Percentiles rank a stretch among this genome's conserved stretches.
These are phyloP conservation scores for Ennomos quercinarius DNA, from an alignment of 2,888 invertebrate genomes.

Conservation along the genomic window DNA sequence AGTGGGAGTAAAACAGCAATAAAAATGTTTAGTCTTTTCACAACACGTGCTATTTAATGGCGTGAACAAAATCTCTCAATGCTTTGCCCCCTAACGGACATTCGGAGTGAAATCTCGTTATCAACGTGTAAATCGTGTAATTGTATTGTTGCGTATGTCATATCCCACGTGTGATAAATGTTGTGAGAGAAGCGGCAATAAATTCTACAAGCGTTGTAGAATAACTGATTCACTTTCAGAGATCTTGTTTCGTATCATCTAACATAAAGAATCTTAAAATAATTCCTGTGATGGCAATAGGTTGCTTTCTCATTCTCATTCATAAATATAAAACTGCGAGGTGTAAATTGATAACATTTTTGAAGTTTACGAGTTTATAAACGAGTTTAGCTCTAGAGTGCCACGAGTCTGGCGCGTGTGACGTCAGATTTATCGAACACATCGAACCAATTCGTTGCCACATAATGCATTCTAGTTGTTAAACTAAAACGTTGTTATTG, in stretches of 20 bases:
- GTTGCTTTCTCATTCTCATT: too few species aligned
- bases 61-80: background rate
- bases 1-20: too few species aligned
- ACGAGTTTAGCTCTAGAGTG: background rate
- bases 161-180: slow-evolving; percentile 49
- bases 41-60: too few species aligned
- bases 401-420: background rate
- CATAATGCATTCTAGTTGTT: slow-evolving; percentile 34
- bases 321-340: too few species aligned
- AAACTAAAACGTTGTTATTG: slow-evolving; percentile 18
- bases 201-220: slow-evolving; percentile 25
- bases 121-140: slow-evolving; percentile 30
- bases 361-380: too few species aligned
- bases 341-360: too few species aligned
- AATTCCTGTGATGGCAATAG: too few species aligned
- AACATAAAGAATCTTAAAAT: too few species aligned
- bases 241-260: too few species aligned
- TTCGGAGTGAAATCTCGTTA: slow-evolving; percentile 52
- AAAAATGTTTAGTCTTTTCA: too few species aligned
- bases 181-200: slow-evolving; percentile 56
- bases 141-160: slow-evolving; percentile 44
- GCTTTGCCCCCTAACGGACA: slow-evolving; percentile 21
- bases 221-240: too few species aligned
- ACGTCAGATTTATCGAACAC: slow-evolving; percentile 3
- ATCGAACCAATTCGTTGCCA: slow-evolving; percentile 13